Evolutionary conservation across 2,113 vertebrate genomes (phyloP), one percentile per base, ranked within the genome.

Genomic region (Bubalus kerabau): DNA sequence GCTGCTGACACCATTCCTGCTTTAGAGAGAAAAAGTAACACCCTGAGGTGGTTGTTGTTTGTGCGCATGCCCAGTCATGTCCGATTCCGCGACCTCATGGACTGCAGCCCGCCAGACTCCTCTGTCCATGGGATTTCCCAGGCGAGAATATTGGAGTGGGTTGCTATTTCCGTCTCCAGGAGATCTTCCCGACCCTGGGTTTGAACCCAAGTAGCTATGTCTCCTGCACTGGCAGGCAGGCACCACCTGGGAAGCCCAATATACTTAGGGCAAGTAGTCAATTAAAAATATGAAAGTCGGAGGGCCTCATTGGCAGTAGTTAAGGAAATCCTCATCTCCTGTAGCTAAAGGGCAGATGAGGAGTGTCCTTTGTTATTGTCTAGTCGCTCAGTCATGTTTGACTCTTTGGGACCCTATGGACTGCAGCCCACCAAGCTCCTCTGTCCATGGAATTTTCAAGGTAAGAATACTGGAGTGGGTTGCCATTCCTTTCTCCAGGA

Each of bases 11-110:
- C 50, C 80, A 54, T 54, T 24, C 6, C 32, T 82, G 30, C 50
- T 82, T 24, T 24, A 82, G 32, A 54, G 80, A 54, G 50, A 54
- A 54, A 23, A 54, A 15, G 12, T 36, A 36, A 24, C 14, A 82
- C 50, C 13, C 80, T 14, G 80, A 36, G 6, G 40, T 15, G 3
- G 40, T 26, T 0, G 71, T 1, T 3, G 11, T 7, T 43, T 26
- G 40, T 43, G 40, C 6, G 23, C 71, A 14, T 7, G 23, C 12
- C 12, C 6, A 12, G 21, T 74, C 5, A 3, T 43, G 71, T 74
- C 71, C 6, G 12, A 74, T 13, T 76, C 36, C 0, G 6, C 6
- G 7, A 14, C 36, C 23, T 14, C 71, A 43, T 14, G 36, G 23
- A 26, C 71, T 26, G 71, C 6, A 76, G 71, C 21, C 71, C 1